A percentile compares a stretch with the other conserved stretches of the same genome.
Conservation (phyloP, 1,140 invertebrate species). For the Microplitis mediator region DNA sequence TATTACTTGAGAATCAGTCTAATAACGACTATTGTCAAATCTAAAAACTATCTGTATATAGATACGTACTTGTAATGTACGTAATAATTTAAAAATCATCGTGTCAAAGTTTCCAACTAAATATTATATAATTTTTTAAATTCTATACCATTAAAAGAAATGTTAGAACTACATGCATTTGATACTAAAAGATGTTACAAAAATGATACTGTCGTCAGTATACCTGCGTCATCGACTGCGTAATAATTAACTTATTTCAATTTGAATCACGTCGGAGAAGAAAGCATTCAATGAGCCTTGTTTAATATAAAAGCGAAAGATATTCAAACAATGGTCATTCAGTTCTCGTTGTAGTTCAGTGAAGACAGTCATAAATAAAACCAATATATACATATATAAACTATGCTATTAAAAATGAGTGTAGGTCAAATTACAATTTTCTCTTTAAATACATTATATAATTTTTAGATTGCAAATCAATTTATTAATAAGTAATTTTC, state of each 20-base stretch:
- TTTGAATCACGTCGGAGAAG: conserved; percentile 44
- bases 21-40: too few relatives aligned
- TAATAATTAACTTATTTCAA: conserved; percentile 24
- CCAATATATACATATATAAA: conserved; percentile 8
- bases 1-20: too few relatives aligned
- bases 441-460: not conserved
- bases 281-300: conserved; percentile 40
- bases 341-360: conserved; percentile 30
- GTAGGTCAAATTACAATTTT: conserved; percentile 28
- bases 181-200: not conserved
- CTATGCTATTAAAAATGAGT: conserved; percentile 30
- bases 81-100: too few relatives aligned
- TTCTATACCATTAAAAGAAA: not conserved
- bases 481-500: conserved; percentile 1
- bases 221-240: conserved; percentile 15
- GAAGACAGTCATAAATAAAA: conserved; percentile 14
- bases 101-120: too few relatives aligned
- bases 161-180: not conserved
- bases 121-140: too few relatives aligned
- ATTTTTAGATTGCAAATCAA: not conserved
- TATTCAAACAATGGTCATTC: conserved; percentile 17
- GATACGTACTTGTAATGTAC: too few relatives aligned
- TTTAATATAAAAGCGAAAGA: conserved; percentile 40
- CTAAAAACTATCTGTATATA: too few relatives aligned
- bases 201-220: not conserved